Evolutionary conservation across 2,888 invertebrate genomes (phyloP), one percentile per base, ranked within the genome.

Genomic region (Andrena camellia): DNA sequence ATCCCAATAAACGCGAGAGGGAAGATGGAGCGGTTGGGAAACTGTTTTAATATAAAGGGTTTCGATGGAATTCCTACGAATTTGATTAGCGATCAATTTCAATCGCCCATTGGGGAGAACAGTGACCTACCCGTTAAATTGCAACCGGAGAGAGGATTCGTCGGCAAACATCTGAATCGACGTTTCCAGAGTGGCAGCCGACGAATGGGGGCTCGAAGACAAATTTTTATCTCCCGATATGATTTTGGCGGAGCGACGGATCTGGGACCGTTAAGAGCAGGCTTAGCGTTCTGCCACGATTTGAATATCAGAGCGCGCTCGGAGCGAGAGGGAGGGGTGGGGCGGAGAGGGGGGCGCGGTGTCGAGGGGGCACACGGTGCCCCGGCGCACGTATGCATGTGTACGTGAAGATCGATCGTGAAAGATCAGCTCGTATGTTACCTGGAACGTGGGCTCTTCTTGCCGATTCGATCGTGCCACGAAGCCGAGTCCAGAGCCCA

Each of bases 361-460:
- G 81, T 83, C 84, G 84, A 83, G 82, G 85, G 86, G 84, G 74
- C 79, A 75, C 77, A 35, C 62, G 63, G 57, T 84, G 76, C 69
- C 76, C 76, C 81, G 74, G 54, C n/a, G 33, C 70, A 50, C 54
- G 60, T 52, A 42, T 57, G 62, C 50, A 33, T 31, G 57, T 70
- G 57, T 60, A 50, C 29, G 59, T 78, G 79, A 89, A 88, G 87
- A 90, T 90, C 90, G 90, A 92, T 92, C 92, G 92, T 92, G 91
- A 92, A 92, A 91, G 91, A 92, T 92, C 91, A 92, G 88, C 89
- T 68, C 78, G 78, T 78, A 79, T 68, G 79, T 78, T 83, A 83
- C 84, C 84, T 83, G 84, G 84, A 84, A 83, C 83, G 79, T 84
- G 72, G 83, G 60, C 83, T 83, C 85, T 74, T 85, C 85, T 78